These are phyloP conservation scores for Ophioninae sp. DNA, from an alignment of 2,888 invertebrate species.

Conservation along the genomic window DNA sequence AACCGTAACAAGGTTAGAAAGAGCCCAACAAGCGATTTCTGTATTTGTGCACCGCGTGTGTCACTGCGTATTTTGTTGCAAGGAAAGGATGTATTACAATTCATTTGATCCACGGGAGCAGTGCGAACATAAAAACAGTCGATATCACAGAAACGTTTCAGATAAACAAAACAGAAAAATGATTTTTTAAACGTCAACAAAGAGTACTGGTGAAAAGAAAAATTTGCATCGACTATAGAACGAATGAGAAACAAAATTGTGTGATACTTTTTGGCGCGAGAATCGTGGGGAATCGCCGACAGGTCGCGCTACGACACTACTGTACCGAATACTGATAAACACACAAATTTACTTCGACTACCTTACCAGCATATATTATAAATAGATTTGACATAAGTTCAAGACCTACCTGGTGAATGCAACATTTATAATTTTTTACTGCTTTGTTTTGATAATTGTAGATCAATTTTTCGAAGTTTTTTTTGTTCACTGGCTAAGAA, in stretches of 20 bases:
- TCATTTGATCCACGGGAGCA: neutral
- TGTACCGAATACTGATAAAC: neutral
- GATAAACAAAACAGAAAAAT: neutral
- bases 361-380: neutral
- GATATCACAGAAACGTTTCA: neutral
- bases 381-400: neutral
- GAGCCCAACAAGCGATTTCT: neutral
- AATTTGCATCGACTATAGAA: neutral
- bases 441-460: neutral
- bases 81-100: neutral
- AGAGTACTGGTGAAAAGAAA: neutral
- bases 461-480: neutral
- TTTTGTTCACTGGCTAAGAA: neutral
- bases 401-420: neutral
- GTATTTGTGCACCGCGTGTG: neutral
- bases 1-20: slow-evolving; percentile 42
- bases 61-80: neutral
- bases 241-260: neutral
- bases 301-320: neutral
- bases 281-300: neutral
- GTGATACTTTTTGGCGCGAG: neutral
- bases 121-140: neutral
- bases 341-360: neutral
- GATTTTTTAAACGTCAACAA: neutral
- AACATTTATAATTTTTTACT: neutral